Conservation (phyloP, 1,140 invertebrate species). For the Neomicropteryx cornuta region DNA sequence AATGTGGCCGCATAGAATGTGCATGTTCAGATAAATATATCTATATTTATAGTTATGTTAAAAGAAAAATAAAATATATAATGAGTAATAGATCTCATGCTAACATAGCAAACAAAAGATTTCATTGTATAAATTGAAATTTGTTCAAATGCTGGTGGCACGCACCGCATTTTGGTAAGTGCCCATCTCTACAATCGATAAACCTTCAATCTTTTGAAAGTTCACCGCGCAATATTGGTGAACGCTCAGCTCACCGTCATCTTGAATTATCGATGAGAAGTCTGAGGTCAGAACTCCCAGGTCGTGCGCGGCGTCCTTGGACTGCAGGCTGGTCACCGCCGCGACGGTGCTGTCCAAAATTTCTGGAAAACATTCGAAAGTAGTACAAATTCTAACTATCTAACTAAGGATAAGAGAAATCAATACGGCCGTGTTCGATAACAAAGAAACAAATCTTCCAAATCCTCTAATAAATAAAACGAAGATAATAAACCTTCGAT, state of each 20-base stretch:
- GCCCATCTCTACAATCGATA: constrained; percentile 3
- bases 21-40: no score
- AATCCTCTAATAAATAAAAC: no score
- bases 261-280: constrained; percentile 33
- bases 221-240: constrained; percentile 5
- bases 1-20: no score
- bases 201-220: background rate
- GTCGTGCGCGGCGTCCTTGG: constrained; percentile 59
- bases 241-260: constrained; percentile 28
- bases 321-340: constrained; percentile 21
- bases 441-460: background rate
- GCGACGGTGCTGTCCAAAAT: constrained; percentile 31
- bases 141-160: no score
- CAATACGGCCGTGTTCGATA: background rate
- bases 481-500: no score
- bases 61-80: no score
- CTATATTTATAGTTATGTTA: no score
- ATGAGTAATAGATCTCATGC: no score
- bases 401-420: constrained; percentile 1
- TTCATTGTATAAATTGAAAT: no score
- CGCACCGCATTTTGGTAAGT: no score
- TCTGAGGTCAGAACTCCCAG: constrained; percentile 59
- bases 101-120: no score
- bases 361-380: constrained; percentile 17
- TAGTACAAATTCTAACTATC: constrained; percentile 3